A percentile compares a stretch with the other conserved stretches of the same genome.
Conservation (phyloP, 2,797 vertebrate genomes). For the Thalassophryne amazonica region DNA sequence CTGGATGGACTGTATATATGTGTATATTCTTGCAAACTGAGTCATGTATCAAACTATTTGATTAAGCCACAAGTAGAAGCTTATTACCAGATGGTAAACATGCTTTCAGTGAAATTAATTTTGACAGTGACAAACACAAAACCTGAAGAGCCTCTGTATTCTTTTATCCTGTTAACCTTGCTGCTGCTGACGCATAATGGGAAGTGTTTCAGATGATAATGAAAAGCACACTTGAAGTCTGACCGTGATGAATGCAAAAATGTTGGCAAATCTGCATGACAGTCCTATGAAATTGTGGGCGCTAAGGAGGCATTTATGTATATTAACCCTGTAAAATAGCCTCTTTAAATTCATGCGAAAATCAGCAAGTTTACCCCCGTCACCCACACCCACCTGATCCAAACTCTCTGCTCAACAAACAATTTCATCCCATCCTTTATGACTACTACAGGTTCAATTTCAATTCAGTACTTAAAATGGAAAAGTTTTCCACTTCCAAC, state of each 20-base stretch:
- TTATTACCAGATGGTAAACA: too few relatives aligned
- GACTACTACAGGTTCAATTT: constrained; percentile 41
- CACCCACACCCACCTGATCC: constrained; percentile 11
- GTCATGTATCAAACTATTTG: too few relatives aligned
- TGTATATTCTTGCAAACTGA: too few relatives aligned
- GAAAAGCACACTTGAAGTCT: constrained; percentile 35
- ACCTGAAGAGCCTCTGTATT: neutral
- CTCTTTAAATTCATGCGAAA: constrained; percentile 78
- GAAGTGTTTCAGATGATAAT: constrained; percentile 36
- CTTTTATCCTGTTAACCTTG: constrained; percentile 26
- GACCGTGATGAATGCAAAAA: constrained; percentile 36
- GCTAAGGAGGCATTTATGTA: constrained; percentile 69
- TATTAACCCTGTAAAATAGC: constrained; percentile 73
- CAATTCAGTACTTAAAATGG: constrained; percentile 40
- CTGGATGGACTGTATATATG: too few relatives aligned
- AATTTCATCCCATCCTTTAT: constrained; percentile 49
- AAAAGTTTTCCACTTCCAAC: constrained; percentile 54
- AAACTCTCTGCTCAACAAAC: constrained; percentile 49
- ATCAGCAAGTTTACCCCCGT: constrained; percentile 55
- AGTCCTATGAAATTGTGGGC: constrained; percentile 39
- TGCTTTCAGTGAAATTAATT: neutral
- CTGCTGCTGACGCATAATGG: constrained; percentile 18
- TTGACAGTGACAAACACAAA: neutral
- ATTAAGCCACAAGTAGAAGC: too few relatives aligned
- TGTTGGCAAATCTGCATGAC: constrained; percentile 47